phyloP scores from a whole-genome alignment of 2,797 vertebrate species.

The Craterocephalus amniculus region DNA sequence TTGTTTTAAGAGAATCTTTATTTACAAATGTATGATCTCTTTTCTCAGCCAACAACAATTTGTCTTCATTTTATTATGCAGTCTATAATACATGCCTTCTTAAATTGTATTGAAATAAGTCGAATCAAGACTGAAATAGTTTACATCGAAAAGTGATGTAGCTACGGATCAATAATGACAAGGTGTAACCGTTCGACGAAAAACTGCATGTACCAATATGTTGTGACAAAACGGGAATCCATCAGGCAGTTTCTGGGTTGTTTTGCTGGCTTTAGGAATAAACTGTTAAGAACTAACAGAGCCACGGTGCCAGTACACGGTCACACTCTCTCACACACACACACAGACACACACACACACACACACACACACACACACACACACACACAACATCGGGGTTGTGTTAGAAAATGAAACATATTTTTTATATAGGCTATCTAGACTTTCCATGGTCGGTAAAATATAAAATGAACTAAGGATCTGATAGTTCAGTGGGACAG shows the following conservation, averaged over 20 bases:
- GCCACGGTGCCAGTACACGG: neutral
- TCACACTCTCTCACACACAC: too few relatives aligned
- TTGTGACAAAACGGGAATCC: constrained; percentile 3
- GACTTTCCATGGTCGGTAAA: too few relatives aligned
- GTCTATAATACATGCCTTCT: constrained; percentile 13
- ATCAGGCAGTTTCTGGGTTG: constrained; percentile 11
- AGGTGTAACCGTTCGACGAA: neutral
- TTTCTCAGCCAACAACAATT: constrained; percentile 21
- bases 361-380: too few relatives aligned
- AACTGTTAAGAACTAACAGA: constrained; percentile 4
- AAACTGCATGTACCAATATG: neutral
- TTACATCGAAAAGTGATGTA: neutral
- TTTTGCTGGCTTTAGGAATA: constrained; percentile 11
- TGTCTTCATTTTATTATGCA: neutral
- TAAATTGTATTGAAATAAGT: constrained; percentile 14
- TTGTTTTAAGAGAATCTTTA: constrained; percentile 46
- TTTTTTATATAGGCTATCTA: too few relatives aligned
- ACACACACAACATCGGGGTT: too few relatives aligned
- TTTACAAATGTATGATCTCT: constrained; percentile 43
- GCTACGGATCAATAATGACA: neutral
- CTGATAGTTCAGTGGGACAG: too few relatives aligned
- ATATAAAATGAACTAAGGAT: too few relatives aligned
- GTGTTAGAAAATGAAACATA: too few relatives aligned
- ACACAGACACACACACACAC: too few relatives aligned
- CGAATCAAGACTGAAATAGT: constrained; percentile 12